Evolutionary conservation across 2,797 vertebrate genomes (phyloP).

Genomic region (Avahi laniger): DNA sequence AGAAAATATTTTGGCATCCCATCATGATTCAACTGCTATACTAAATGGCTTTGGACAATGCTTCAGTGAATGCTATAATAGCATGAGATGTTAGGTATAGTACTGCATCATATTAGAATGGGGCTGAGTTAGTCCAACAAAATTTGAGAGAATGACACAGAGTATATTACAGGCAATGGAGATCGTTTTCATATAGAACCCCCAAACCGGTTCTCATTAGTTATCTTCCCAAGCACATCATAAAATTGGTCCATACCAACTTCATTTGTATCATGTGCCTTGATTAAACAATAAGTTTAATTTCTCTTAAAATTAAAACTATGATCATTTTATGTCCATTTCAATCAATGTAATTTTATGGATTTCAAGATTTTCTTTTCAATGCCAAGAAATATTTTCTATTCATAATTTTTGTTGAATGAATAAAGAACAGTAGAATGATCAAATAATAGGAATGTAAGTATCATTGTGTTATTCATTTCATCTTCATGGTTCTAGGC

Average conservation of each 20-base stretch:
- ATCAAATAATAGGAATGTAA: background rate
- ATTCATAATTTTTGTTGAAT: background rate
- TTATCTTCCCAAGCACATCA: background rate
- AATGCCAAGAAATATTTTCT: background rate
- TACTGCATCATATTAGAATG: background rate
- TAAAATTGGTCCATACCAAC: background rate
- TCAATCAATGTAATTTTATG: background rate
- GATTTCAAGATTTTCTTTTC: background rate
- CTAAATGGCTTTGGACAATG: conserved; percentile 49
- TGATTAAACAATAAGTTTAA: background rate
- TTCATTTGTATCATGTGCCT: background rate
- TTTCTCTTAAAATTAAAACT: background rate
- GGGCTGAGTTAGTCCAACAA: background rate
- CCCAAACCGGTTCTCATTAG: background rate
- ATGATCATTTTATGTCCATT: background rate
- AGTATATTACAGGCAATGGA: background rate
- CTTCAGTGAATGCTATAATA: conserved; percentile 41
- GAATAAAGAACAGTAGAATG: background rate
- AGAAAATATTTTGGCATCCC: conserved; percentile 42
- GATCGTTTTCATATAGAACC: background rate
- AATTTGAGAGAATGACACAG: background rate
- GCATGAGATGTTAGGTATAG: background rate
- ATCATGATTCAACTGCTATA: conserved; percentile 25
- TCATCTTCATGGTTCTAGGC: background rate
- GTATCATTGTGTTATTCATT: background rate